Conservation (phyloP, 2,888 invertebrate species). For the Cephus sareptanus region DNA sequence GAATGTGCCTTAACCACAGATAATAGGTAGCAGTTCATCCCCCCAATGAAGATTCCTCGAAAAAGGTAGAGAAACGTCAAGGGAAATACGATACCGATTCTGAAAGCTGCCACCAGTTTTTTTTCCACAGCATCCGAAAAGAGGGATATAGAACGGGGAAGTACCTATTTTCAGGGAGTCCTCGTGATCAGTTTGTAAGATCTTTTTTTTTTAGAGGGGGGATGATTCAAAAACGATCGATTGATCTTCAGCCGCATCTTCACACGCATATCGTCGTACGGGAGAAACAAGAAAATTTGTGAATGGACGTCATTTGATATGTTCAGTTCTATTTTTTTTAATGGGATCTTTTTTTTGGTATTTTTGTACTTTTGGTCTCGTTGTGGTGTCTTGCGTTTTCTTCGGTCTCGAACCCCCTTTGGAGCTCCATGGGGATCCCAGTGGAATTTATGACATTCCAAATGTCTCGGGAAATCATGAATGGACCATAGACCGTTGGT, state of each 20-base stretch:
- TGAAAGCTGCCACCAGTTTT: background rate
- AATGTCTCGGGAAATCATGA: conserved; percentile 43
- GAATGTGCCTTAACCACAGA: background rate
- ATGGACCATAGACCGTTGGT: conserved; percentile 35
- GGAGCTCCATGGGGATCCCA: conserved; percentile 24
- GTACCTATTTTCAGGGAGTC: background rate
- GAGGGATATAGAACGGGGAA: background rate
- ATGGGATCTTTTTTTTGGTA: background rate
- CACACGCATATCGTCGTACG: background rate
- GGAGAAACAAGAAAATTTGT: background rate
- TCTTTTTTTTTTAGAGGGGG: background rate
- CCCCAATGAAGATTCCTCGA: background rate
- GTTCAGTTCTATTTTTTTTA: background rate
- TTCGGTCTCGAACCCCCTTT: conserved; percentile 18
- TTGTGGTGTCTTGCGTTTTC: conserved; percentile 16
- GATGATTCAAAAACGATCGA: background rate
- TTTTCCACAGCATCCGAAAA: background rate
- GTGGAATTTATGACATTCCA: conserved; percentile 53
- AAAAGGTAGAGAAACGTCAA: background rate
- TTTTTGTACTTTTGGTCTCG: conserved; percentile 16
- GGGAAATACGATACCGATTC: conserved; percentile 1
- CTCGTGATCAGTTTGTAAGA: background rate
- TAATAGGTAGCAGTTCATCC: conserved; percentile 1
- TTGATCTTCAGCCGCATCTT: background rate
- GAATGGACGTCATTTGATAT: background rate